Percentiles rank a stretch among this genome's conserved stretches.
phyloP scores from a whole-genome alignment of 1,140 invertebrate species.

The Armadillidium nasatum region DNA sequence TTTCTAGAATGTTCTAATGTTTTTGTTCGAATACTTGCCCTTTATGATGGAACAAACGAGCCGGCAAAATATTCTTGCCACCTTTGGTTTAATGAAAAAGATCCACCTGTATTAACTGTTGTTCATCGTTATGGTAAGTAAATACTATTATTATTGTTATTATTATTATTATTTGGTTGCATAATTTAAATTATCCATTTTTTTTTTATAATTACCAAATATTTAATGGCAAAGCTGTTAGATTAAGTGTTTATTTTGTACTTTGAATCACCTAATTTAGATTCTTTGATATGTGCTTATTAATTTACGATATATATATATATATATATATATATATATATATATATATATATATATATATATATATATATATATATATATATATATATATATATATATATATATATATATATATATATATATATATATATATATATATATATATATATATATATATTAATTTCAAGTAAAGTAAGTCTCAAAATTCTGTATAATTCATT shows the following conservation, averaged over 20 bases:
- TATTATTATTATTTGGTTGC: too few relatives aligned
- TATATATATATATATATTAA: neutral
- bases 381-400: constrained; percentile 6
- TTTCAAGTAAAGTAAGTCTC: too few relatives aligned
- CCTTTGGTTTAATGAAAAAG: neutral
- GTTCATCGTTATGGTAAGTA: neutral
- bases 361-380: constrained; percentile 6
- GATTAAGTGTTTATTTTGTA: too few relatives aligned
- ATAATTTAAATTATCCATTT: too few relatives aligned
- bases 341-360: constrained; percentile 6
- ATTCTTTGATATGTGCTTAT: too few relatives aligned
- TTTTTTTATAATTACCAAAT: too few relatives aligned
- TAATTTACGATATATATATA: too few relatives aligned
- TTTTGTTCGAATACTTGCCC: neutral
- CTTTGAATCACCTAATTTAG: too few relatives aligned
- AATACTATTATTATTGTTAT: too few relatives aligned
- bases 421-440: constrained; percentile 6
- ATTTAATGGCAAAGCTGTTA: too few relatives aligned
- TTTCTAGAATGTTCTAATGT: too few relatives aligned
- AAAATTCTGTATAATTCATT: too few relatives aligned
- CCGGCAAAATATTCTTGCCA: neutral
- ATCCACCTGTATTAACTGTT: neutral
- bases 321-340: neutral
- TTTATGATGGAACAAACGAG: neutral
- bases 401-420: constrained; percentile 6